Evolutionary conservation across 2,888 invertebrate species (phyloP), one percentile per base, ranked within the genome.

Genomic region (Xanthostigma xanthostigma): DNA sequence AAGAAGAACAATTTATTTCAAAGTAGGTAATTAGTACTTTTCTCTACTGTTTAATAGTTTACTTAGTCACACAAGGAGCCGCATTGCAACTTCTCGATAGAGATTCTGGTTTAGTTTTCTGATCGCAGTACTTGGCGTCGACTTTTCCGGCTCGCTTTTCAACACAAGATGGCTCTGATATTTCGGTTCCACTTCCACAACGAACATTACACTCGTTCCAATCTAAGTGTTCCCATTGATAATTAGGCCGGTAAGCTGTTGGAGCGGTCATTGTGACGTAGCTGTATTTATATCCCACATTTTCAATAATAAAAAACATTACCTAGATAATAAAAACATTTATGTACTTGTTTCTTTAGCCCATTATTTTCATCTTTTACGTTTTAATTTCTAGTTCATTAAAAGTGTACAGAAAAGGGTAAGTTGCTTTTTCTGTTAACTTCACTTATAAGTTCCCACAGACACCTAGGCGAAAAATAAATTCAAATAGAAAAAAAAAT

Each of bases 81-180:
- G 64, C 60, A 57, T 74, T 74, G 54, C 75, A 75, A 43, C 64
- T 63, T 38, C 69, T 64, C 2, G 61, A 61, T 50, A 62, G 61
- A 1, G 59, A 53, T 41, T 65, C 62, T 0, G 73, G 72, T 53
- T 68, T 71, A 11, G 64, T 64, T 8, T 58, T 44, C 11, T 61
- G 62, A 8, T 65, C 60, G 55, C 76, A 76, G 54, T 72, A 73
- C 27, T 64, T 63, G 36, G 74, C 69, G 53, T 75, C 76, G 2
- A 81, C 80, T 48, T 72, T 64, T 1, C 80, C 81, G n/a, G 72
- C 71, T 57, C 73, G 74, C 54, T 70, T 70, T 60, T 81, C 80
- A 36, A 74, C 67, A 61, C 81, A 82, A 5, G 70, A 65, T 27
- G 75, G 69, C 51, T 70, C 66, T 0, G 76, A 70, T 33, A 61